Conservation (phyloP, 2,113 vertebrate species). For the Lycocorax pyrrhopterus region DNA sequence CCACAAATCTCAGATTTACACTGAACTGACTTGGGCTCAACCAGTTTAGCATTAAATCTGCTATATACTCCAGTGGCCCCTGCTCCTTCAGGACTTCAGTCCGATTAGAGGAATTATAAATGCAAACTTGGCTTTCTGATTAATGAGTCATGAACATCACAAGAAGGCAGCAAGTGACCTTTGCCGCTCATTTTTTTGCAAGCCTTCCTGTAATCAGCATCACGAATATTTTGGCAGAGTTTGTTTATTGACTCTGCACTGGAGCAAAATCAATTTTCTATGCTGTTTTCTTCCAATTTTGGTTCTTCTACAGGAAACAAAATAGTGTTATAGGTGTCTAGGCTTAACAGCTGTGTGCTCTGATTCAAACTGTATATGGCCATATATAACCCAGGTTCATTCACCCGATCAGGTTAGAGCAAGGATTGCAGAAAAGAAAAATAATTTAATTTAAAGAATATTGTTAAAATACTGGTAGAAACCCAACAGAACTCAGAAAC, state of each 20-base stretch:
- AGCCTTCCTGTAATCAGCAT: slow-evolving; percentile 8
- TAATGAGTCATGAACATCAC: neutral
- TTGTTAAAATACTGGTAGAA: neutral
- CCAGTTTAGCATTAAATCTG: neutral
- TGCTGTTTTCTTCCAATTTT: neutral
- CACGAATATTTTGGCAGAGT: slow-evolving; percentile 3
- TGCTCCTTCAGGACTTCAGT: neutral
- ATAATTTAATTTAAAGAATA: neutral
- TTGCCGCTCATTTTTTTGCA: neutral
- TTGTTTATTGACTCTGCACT: neutral
- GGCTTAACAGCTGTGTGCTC: neutral
- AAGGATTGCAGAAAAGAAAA: neutral
- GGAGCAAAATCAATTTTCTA: neutral
- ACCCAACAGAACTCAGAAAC: neutral
- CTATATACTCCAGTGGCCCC: neutral
- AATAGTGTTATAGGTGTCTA: neutral
- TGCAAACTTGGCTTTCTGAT: slow-evolving; percentile 4
- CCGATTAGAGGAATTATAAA: slow-evolving; percentile 10
- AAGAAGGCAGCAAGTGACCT: slow-evolving; percentile 1
- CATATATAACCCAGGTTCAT: neutral
- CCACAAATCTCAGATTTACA: neutral
- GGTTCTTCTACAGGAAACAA: neutral
- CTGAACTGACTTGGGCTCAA: neutral
- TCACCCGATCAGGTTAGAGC: neutral
- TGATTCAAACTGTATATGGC: neutral